Evolutionary conservation across 2,888 invertebrate genomes (phyloP), one percentile per base, ranked within the genome.

Genomic region (Dastarcus helophoroides): DNA sequence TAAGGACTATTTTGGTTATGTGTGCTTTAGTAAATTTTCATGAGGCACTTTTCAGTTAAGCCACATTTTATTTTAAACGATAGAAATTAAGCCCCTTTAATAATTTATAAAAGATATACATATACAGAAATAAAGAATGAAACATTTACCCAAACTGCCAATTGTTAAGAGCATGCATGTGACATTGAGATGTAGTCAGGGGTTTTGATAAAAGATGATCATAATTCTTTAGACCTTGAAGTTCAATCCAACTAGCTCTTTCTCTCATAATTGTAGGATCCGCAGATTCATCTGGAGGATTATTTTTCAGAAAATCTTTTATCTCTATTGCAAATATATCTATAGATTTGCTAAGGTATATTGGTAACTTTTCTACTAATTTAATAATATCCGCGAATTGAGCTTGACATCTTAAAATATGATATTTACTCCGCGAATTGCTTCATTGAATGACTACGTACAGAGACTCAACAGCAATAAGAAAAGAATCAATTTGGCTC

Each of bases 81-180:
- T n/a, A n/a, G n/a, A n/a, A n/a, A n/a, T n/a, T n/a, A n/a, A n/a
- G n/a, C n/a, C n/a, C n/a, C n/a, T n/a, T n/a, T n/a, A n/a, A n/a
- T n/a, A n/a, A n/a, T n/a, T n/a, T n/a, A n/a, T n/a, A n/a, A n/a
- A n/a, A n/a, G n/a, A n/a, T n/a, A n/a, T n/a, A n/a, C n/a, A n/a
- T n/a, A 17, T n/a, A 8, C 11, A 12, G 17, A 24, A 24, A 7
- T 14, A 8, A 11, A 14, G 11, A 26, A 2, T 30, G 22, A 8
- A 24, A 14, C 9, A 16, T 26, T 30, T 34, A 52, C 50, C 56
- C 56, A 39, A 51, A 51, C 43, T 50, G 51, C 56, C 56, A 56
- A 32, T 56, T 56, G 17, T 46, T 45, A 2, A 54, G 41, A 3
- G 52, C 52, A 8, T 44, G 49, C 3, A 54, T 46, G 39, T 51